Conservation (phyloP, 2,888 invertebrate species). For the Rhagophthalmus giganteus region DNA sequence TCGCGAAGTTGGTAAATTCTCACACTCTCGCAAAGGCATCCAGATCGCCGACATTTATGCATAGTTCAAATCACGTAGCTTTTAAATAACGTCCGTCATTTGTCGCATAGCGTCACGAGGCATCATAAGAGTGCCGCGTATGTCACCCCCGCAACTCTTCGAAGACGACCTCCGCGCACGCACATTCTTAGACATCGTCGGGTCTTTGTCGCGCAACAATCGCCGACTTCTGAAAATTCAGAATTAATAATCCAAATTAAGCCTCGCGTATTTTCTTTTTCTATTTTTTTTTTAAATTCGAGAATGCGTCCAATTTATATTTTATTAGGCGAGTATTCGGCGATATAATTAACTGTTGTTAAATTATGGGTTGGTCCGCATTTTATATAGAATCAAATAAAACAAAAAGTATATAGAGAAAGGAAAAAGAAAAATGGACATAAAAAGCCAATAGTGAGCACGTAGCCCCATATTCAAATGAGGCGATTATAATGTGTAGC, state of each 20-base stretch:
- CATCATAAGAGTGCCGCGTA: constrained; percentile 49
- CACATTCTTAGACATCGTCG: constrained; percentile 41
- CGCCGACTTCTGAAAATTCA: constrained; percentile 13
- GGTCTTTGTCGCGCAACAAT: constrained; percentile 34
- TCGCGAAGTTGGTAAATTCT: constrained; percentile 41
- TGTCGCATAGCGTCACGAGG: constrained; percentile 54
- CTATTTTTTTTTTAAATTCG: too few species aligned
- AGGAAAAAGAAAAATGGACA: constrained; percentile 6
- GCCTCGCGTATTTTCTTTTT: too few species aligned
- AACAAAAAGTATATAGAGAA: constrained; percentile 6
- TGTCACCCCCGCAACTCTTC: constrained; percentile 51
- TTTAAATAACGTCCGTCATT: constrained; percentile 50
- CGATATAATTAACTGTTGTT: not conserved
- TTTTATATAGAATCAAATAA: constrained; percentile 3
- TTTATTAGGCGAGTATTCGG: too few species aligned
- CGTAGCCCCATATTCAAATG: constrained; percentile 49
- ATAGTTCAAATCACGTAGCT: constrained; percentile 54
- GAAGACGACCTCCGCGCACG: constrained; percentile 40
- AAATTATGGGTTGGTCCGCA: not conserved
- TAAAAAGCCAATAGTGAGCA: constrained; percentile 23
- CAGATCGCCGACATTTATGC: constrained; percentile 45
- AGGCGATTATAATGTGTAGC: constrained; percentile 50
- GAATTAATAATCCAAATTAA: too few species aligned
- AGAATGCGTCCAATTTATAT: too few species aligned
- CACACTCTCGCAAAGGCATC: constrained; percentile 50